Evolutionary conservation across 2,113 vertebrate genomes (phyloP).

Genomic region (Rhinolophus ferrumequinum): DNA sequence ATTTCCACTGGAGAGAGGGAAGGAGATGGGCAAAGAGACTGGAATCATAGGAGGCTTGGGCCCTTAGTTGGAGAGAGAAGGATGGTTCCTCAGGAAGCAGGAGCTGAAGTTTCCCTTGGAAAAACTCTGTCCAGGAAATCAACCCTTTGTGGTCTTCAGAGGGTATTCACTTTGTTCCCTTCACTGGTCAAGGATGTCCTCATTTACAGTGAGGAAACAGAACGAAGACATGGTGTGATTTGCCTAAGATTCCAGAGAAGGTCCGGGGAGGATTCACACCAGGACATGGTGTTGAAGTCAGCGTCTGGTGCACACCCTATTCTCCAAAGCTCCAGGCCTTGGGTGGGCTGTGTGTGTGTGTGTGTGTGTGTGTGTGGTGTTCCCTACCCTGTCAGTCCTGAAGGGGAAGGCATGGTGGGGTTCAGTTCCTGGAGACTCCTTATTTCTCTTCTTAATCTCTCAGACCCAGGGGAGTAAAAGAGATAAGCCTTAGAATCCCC

Average conservation of each 20-base stretch:
- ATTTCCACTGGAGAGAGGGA: slow-evolving; percentile 2
- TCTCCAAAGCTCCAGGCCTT: neutral
- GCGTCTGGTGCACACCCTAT: neutral
- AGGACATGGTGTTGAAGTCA: neutral
- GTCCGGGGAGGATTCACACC: neutral
- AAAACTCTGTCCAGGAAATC: neutral
- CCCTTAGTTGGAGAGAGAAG: neutral
- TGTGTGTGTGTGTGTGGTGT: too few relatives aligned
- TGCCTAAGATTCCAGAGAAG: neutral
- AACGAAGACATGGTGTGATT: neutral
- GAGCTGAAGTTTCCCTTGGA: neutral
- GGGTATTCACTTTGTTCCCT: neutral
- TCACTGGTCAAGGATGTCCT: neutral
- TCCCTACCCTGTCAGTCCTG: neutral
- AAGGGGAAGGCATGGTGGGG: neutral
- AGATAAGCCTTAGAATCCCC: neutral
- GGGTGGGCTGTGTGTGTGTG: neutral
- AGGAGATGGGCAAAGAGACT: neutral
- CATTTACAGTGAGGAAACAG: neutral
- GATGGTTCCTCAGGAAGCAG: neutral
- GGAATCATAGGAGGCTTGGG: neutral
- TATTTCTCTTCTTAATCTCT: neutral
- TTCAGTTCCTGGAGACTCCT: neutral
- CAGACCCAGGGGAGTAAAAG: neutral
- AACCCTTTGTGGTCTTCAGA: neutral